Conservation (phyloP, 2,888 invertebrate species). For the Folsomia candida region DNA sequence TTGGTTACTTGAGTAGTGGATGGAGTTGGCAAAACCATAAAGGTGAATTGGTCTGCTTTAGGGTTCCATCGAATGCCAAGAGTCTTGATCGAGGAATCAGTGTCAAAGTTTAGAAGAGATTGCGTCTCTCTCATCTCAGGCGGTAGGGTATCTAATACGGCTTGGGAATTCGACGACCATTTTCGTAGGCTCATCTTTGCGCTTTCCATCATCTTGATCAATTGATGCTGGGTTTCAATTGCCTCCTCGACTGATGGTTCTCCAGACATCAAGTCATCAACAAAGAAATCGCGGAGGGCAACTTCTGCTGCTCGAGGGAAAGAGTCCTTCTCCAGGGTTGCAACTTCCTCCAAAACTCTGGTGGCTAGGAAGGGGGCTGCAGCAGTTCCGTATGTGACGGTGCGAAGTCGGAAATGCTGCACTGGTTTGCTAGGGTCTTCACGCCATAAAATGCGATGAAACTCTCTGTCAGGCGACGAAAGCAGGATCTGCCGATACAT, state of each 20-base stretch:
- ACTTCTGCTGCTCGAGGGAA: constrained; percentile 31
- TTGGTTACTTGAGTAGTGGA: neutral
- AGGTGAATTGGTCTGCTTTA: neutral
- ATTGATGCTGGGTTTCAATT: neutral
- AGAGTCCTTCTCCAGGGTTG: constrained; percentile 40
- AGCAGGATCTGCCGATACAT: too few species aligned
- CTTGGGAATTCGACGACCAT: neutral
- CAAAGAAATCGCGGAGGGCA: constrained; percentile 48
- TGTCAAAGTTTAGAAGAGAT: neutral
- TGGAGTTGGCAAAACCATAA: neutral
- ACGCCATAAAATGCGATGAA: constrained; percentile 54
- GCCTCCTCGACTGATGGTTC: too few species aligned
- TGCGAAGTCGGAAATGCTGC: constrained; percentile 39
- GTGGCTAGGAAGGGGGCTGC: constrained; percentile 48
- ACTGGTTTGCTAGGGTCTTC: constrained; percentile 37
- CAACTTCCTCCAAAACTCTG: constrained; percentile 46
- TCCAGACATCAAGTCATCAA: too few species aligned
- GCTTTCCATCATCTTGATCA: neutral
- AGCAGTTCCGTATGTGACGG: constrained; percentile 53
- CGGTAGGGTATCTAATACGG: neutral
- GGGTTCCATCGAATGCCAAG: neutral
- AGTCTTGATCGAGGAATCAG: neutral
- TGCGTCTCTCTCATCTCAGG: neutral
- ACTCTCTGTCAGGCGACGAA: constrained; percentile 46
- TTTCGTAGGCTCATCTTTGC: neutral